These are phyloP conservation scores for Metopolophium dirhodum DNA, from an alignment of 1,140 invertebrate genomes.

Conservation along the genomic window DNA sequence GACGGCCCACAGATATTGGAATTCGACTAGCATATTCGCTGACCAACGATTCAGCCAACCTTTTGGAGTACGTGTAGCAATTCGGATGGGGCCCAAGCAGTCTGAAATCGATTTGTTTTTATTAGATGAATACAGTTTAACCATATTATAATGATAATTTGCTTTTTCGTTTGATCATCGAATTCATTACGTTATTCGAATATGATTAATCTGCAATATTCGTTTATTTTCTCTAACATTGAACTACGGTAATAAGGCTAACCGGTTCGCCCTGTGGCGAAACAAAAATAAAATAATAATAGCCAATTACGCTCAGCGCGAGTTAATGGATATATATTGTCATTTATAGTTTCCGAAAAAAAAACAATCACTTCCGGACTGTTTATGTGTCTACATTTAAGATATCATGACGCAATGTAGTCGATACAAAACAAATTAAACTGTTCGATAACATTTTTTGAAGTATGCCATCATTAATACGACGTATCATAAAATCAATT, in stretches of 20 bases:
- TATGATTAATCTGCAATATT: not conserved
- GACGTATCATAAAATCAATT: not conserved
- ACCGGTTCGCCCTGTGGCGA: not conserved
- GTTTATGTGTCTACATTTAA: not conserved
- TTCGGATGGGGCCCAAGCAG: slow-evolving; percentile 66
- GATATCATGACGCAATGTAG: not conserved
- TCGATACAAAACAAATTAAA: not conserved
- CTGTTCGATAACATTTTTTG: not conserved
- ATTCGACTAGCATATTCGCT: slow-evolving; percentile 63
- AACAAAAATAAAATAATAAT: not conserved
- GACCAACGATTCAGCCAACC: slow-evolving; percentile 65
- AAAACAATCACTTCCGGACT: not conserved
- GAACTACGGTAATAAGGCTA: not conserved
- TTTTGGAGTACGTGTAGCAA: slow-evolving; percentile 68
- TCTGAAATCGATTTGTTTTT: slow-evolving; percentile 58
- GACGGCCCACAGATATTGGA: slow-evolving; percentile 71
- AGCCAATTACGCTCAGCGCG: not conserved
- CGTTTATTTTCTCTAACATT: not conserved
- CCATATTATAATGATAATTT: not conserved
- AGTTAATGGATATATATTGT: not conserved
- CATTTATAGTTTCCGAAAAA: not conserved
- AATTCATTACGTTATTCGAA: not conserved
- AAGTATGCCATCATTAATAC: not conserved
- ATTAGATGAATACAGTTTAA: not conserved
- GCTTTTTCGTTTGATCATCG: not conserved